phyloP scores from a whole-genome alignment of 2,888 invertebrate species.

The Asteroscopus sphinx region DNA sequence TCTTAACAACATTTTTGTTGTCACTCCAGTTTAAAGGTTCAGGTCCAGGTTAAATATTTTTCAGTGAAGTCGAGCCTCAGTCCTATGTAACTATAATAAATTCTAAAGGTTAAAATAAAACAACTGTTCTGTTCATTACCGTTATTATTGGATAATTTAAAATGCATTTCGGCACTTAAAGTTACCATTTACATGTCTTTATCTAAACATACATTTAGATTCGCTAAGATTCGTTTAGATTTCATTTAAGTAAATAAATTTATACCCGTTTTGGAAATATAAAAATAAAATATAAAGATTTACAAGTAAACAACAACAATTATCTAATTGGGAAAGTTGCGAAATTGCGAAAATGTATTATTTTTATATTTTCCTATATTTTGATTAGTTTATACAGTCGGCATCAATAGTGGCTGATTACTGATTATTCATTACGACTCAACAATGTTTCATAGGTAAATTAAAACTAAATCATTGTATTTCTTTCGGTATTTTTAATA shows the following conservation, averaged over 20 bases:
- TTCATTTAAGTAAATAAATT: constrained; percentile 54
- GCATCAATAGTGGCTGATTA: too few relatives aligned
- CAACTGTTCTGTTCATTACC: constrained; percentile 60
- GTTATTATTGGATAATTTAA: constrained; percentile 82
- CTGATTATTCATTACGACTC: too few relatives aligned
- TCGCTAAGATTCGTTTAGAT: constrained; percentile 64
- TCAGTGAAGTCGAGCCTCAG: too few relatives aligned
- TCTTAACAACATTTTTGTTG: too few relatives aligned
- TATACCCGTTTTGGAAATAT: constrained; percentile 65
- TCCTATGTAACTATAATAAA: background rate
- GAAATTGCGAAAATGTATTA: constrained; percentile 1
- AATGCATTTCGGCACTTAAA: constrained; percentile 78
- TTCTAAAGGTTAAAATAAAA: constrained; percentile 64
- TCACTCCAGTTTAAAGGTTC: too few relatives aligned
- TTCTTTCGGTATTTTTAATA: too few relatives aligned
- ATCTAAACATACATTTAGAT: constrained; percentile 80
- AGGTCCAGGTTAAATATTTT: too few relatives aligned
- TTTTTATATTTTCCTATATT: too few relatives aligned
- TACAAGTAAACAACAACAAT: constrained; percentile 24
- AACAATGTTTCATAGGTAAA: too few relatives aligned
- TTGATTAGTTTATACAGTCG: too few relatives aligned
- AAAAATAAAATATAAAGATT: constrained; percentile 46
- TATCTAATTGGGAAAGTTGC: constrained; percentile 6
- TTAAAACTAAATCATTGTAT: too few relatives aligned
- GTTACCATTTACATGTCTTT: constrained; percentile 75